These are phyloP conservation scores for Tipula lateralis DNA, from an alignment of 2,888 invertebrate genomes.

Conservation along the genomic window DNA sequence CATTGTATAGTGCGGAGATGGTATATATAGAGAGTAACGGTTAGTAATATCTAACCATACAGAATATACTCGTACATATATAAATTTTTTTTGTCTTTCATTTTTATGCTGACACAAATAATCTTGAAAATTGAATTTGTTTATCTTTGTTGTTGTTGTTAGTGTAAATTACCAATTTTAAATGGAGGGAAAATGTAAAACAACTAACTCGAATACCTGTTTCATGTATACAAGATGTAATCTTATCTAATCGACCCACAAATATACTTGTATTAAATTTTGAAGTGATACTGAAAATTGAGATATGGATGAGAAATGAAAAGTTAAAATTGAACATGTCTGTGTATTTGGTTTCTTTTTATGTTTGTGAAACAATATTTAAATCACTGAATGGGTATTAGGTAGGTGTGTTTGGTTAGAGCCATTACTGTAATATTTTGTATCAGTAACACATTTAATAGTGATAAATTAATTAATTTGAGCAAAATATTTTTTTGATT, in stretches of 20 bases:
- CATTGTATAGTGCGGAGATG: not conserved
- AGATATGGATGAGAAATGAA: not conserved
- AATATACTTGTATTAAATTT: slow-evolving; percentile 3
- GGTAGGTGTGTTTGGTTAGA: no score
- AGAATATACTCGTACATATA: not conserved
- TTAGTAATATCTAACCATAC: not conserved
- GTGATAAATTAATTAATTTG: no score
- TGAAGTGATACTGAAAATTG: not conserved
- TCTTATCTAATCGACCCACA: not conserved
- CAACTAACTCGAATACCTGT: not conserved
- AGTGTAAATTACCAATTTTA: not conserved
- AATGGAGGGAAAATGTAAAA: not conserved
- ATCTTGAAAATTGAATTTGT: not conserved
- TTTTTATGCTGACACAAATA: not conserved
- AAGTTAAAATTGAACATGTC: not conserved
- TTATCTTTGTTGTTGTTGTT: not conserved
- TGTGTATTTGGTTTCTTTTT: not conserved
- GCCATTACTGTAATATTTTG: no score
- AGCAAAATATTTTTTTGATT: no score
- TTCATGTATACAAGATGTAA: not conserved
- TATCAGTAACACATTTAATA: no score
- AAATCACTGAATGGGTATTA: not conserved
- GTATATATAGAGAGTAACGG: not conserved
- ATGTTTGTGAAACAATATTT: not conserved
- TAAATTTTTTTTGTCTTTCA: not conserved